phyloP scores from a whole-genome alignment of 2,888 invertebrate species.

The Physocephala rufipes region DNA sequence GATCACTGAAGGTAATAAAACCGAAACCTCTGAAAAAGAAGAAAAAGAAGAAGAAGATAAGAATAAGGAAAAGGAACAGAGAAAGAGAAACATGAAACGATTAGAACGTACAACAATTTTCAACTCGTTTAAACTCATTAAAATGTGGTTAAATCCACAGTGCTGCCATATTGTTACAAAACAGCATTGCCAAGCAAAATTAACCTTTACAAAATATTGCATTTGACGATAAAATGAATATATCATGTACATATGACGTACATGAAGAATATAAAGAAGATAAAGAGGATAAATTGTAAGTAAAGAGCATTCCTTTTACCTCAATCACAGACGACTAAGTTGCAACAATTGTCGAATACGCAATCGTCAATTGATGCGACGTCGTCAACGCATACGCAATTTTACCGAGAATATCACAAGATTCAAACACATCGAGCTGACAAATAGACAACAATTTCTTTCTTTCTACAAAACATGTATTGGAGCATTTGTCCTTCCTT shows the following conservation, averaged over 20 bases:
- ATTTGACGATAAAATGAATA: background rate
- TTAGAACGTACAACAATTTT: conserved; percentile 19
- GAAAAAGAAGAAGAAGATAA: conserved; percentile 36
- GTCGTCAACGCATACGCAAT: no score
- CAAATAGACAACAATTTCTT: background rate
- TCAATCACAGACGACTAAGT: background rate
- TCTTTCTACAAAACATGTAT: background rate
- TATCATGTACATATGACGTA: background rate
- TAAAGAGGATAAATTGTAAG: background rate
- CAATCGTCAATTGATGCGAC: background rate
- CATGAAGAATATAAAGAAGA: background rate
- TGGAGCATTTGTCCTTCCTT: background rate
- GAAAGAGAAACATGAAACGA: background rate
- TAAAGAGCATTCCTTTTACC: background rate
- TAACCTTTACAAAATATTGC: background rate
- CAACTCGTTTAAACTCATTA: conserved; percentile 24
- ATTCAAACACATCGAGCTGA: no score
- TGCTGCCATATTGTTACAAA: conserved; percentile 28
- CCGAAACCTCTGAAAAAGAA: conserved; percentile 93
- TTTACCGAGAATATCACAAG: no score
- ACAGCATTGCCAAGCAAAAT: background rate
- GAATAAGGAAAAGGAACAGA: conserved; percentile 28
- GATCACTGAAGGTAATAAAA: conserved; percentile 99
- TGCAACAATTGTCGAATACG: background rate
- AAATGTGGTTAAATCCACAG: conserved; percentile 21